These are phyloP conservation scores for Fissipunctia ypsillon DNA, from an alignment of 2,888 invertebrate genomes.

Conservation along the genomic window DNA sequence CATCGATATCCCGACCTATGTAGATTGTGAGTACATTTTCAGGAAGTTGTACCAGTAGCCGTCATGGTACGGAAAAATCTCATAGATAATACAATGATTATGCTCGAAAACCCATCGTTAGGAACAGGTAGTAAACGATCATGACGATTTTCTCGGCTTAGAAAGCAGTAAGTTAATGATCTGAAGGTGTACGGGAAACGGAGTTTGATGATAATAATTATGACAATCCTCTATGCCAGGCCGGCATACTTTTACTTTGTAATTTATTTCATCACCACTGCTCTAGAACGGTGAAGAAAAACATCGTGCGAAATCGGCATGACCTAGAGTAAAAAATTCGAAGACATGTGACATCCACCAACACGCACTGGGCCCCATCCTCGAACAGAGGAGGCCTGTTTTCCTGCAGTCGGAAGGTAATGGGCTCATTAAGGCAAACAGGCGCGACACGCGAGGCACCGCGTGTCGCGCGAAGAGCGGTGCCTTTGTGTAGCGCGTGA, in stretches of 20 bases:
- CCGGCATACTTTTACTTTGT: background rate
- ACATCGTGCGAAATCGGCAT: background rate
- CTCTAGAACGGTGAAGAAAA: background rate
- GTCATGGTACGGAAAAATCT: conserved; percentile 11
- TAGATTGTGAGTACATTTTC: background rate
- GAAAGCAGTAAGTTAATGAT: conserved; percentile 26
- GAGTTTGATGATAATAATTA: background rate
- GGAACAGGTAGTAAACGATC: conserved; percentile 17
- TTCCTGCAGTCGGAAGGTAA: background rate
- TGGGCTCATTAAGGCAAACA: no score
- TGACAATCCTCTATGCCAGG: background rate
- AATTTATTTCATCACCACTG: background rate
- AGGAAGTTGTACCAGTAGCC: background rate
- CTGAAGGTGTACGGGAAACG: background rate
- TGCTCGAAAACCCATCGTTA: conserved; percentile 21
- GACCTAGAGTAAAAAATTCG: background rate
- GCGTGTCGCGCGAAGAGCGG: no score
- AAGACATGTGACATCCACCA: background rate
- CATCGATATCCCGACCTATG: no score
- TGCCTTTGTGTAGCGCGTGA: no score
- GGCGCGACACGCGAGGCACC: no score
- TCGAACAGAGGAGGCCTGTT: background rate
- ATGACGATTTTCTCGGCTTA: conserved; percentile 19
- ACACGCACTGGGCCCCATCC: background rate
- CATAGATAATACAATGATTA: conserved; percentile 37